These are phyloP conservation scores for Speoplatyrhinus poulsoni DNA, from an alignment of 2,113 vertebrate genomes.

Conservation along the genomic window DNA sequence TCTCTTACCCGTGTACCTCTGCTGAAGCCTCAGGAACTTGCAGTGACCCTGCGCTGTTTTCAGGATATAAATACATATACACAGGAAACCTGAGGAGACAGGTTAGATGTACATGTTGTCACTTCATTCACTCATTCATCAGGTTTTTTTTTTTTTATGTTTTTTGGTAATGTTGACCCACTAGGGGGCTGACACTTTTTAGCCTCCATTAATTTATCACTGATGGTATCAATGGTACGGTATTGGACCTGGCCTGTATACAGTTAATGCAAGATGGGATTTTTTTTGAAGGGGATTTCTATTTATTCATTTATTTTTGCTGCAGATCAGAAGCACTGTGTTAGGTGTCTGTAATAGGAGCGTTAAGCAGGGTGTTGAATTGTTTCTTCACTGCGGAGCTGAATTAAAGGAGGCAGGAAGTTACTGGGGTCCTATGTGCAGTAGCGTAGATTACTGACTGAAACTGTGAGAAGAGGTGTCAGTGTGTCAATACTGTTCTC, in stretches of 20 bases:
- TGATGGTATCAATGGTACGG: background rate
- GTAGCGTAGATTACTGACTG: slow-evolving; percentile 14
- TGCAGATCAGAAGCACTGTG: background rate
- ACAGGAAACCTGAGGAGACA: slow-evolving; percentile 72
- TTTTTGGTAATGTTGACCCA: background rate
- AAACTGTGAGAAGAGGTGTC: slow-evolving; percentile 31
- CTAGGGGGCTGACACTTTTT: slow-evolving; percentile 3
- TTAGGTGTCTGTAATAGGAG: background rate
- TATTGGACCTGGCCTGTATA: background rate
- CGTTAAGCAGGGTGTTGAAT: background rate
- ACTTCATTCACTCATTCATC: slow-evolving; percentile 54
- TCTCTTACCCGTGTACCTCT: background rate
- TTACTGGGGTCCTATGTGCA: background rate
- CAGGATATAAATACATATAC: slow-evolving; percentile 67
- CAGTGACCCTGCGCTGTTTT: slow-evolving; percentile 56
- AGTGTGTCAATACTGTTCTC: slow-evolving; percentile 27
- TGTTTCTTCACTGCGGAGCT: slow-evolving; percentile 10
- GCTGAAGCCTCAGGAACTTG: slow-evolving; percentile 8
- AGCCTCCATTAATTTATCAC: slow-evolving; percentile 1
- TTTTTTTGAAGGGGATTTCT: background rate
- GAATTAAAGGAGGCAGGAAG: background rate
- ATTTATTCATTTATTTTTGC: no score
- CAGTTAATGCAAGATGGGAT: no score
- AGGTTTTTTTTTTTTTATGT: slow-evolving; percentile 35
- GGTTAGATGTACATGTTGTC: slow-evolving; percentile 66